Conservation (phyloP, 2,113 vertebrate species). For the Rhadina sibilatrix region DNA sequence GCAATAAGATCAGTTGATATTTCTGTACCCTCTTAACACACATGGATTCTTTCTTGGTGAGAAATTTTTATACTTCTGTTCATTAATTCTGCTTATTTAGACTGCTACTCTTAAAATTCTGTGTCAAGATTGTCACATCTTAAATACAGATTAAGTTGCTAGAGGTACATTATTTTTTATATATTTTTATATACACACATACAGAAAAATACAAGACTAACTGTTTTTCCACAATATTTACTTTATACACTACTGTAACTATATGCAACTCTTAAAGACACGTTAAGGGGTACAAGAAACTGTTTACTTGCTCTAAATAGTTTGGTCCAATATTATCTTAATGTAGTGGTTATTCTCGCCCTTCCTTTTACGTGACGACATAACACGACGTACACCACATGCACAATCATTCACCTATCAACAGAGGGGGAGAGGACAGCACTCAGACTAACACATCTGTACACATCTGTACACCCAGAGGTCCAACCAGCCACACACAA, state of each 20-base stretch:
- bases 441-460: constrained; percentile 76
- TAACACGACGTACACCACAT: constrained; percentile 86
- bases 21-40: constrained; percentile 68
- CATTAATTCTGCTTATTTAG: constrained; percentile 56
- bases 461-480: constrained; percentile 69
- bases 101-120: constrained; percentile 66
- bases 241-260: constrained; percentile 91
- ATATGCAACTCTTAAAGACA: constrained; percentile 87
- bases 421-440: constrained; percentile 78
- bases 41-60: constrained; percentile 20
- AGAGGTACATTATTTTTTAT: constrained; percentile 77
- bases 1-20: constrained; percentile 57
- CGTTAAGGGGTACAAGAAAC: constrained; percentile 77
- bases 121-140: constrained; percentile 80
- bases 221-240: constrained; percentile 87
- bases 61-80: constrained; percentile 43
- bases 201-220: constrained; percentile 85
- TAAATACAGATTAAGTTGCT: constrained; percentile 79
- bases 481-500: constrained; percentile 78
- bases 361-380: constrained; percentile 72
- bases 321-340: constrained; percentile 89
- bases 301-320: constrained; percentile 78
- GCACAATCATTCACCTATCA: constrained; percentile 87
- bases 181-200: constrained; percentile 79
- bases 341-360: constrained; percentile 79